These are phyloP conservation scores for Cosmia pyralina DNA, from an alignment of 2,888 invertebrate genomes.

Conservation along the genomic window DNA sequence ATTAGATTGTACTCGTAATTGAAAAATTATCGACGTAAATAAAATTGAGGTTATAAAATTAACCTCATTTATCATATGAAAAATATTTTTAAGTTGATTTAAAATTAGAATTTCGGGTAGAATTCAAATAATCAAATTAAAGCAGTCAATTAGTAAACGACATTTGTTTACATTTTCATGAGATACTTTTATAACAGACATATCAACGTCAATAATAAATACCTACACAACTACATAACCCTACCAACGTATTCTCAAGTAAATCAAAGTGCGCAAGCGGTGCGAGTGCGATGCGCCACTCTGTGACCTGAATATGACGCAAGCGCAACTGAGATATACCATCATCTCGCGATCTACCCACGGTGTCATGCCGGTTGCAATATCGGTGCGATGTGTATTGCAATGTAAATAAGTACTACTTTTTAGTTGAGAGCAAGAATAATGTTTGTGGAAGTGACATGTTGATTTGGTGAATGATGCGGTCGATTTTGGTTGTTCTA, in stretches of 20 bases:
- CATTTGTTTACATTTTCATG: background rate
- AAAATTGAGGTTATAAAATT: too few species aligned
- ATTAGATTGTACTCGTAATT: too few species aligned
- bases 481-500: background rate
- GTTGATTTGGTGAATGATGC: background rate
- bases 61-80: too few species aligned
- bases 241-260: constrained; percentile 41
- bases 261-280: constrained; percentile 48
- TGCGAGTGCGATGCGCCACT: constrained; percentile 25
- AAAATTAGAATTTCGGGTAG: background rate
- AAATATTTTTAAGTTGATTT: background rate
- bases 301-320: constrained; percentile 57
- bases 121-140: background rate
- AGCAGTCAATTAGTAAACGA: background rate
- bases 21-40: too few species aligned
- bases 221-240: constrained; percentile 2
- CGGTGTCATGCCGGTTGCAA: constrained; percentile 46
- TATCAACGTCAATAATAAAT: background rate
- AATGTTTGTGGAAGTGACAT: background rate
- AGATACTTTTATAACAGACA: background rate
- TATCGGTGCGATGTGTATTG: constrained; percentile 28
- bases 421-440: constrained; percentile 25
- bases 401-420: constrained; percentile 19
- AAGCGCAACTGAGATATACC: constrained; percentile 32
- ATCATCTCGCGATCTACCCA: constrained; percentile 57